phyloP scores from a whole-genome alignment of 2,888 invertebrate genomes.

The Gymnocheta viridis region DNA sequence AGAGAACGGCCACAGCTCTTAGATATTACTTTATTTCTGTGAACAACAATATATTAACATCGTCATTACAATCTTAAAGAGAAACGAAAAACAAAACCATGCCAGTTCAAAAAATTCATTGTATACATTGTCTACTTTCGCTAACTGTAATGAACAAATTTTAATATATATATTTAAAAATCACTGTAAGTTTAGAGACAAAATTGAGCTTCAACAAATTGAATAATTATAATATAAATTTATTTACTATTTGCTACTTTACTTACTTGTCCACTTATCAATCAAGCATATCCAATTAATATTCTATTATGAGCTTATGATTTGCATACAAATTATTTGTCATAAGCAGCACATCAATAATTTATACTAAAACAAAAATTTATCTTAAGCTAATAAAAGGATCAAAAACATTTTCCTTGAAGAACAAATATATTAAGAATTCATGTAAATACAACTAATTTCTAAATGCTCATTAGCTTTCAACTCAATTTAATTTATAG shows the following conservation, averaged over 20 bases:
- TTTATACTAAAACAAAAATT: slow-evolving; percentile 14
- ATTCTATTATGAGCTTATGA: slow-evolving; percentile 17
- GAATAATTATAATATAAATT: not conserved
- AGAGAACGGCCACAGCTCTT: too few relatives aligned
- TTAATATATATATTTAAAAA: not conserved
- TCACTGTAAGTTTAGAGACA: too few relatives aligned
- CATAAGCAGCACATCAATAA: not conserved
- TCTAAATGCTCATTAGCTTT: slow-evolving; percentile 42
- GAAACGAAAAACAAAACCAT: too few relatives aligned
- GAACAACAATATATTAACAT: too few relatives aligned
- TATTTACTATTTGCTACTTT: not conserved
- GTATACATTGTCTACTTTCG: too few relatives aligned
- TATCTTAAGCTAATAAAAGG: not conserved
- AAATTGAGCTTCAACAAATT: not conserved
- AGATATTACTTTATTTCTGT: too few relatives aligned
- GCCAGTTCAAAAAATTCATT: too few relatives aligned
- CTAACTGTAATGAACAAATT: too few relatives aligned
- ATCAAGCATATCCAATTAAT: not conserved
- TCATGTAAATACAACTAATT: slow-evolving; percentile 5
- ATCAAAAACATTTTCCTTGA: not conserved
- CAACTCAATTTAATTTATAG: slow-evolving; percentile 22
- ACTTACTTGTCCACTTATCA: not conserved
- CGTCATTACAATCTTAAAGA: too few relatives aligned
- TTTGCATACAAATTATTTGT: slow-evolving; percentile 10
- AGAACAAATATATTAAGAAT: not conserved